Evolutionary conservation across 2,797 vertebrate species (phyloP).

Genomic region (Odontamblyopus lacepedii): DNA sequence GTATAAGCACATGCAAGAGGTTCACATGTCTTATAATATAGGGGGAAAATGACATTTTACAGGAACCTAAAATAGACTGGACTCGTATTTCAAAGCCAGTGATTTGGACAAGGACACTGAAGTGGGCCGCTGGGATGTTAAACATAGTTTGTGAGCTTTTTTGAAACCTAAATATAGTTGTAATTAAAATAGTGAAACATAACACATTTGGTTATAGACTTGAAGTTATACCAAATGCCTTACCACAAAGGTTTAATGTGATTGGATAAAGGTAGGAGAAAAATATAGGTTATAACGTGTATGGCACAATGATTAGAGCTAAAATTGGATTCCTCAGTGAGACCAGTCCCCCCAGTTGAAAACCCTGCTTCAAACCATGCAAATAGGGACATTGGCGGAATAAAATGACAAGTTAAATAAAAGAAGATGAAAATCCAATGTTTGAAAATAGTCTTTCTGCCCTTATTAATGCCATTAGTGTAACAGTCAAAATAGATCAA

Average conservation of each 20-base stretch:
- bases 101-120: background rate
- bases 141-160: background rate
- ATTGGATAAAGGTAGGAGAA: background rate
- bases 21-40: background rate
- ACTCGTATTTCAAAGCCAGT: slow-evolving; percentile 68
- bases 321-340: background rate
- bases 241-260: background rate
- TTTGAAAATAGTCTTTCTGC: slow-evolving; percentile 84
- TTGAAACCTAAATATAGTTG: background rate
- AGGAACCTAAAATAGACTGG: slow-evolving; percentile 75
- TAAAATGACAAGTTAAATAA: slow-evolving; percentile 64
- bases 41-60: slow-evolving; percentile 24
- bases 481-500: slow-evolving; percentile 84
- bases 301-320: background rate
- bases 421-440: slow-evolving; percentile 67
- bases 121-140: background rate
- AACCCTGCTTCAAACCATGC: slow-evolving; percentile 59
- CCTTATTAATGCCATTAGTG: slow-evolving; percentile 87
- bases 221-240: background rate
- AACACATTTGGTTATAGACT: background rate
- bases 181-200: background rate
- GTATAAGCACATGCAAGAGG: background rate
- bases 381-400: slow-evolving; percentile 36
- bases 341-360: background rate
- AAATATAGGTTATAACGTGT: background rate